phyloP scores from a whole-genome alignment of 2,797 vertebrate species.

The Vespertilio murinus region DNA sequence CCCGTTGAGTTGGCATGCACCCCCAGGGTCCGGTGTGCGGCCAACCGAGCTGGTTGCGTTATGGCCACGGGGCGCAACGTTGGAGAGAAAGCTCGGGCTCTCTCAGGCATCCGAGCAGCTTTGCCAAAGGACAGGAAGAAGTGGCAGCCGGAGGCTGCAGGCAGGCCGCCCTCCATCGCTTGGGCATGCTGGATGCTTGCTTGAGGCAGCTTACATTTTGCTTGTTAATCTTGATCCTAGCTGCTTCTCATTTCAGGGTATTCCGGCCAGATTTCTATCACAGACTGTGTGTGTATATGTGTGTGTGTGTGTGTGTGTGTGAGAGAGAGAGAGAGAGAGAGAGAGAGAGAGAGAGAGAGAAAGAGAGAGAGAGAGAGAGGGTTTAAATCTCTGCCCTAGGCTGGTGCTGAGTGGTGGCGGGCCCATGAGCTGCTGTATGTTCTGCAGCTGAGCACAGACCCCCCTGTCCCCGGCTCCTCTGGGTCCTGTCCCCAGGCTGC shows the following conservation, averaged over 20 bases:
- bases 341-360: neutral
- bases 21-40: neutral
- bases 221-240: neutral
- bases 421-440: neutral
- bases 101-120: neutral
- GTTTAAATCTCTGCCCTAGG: neutral
- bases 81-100: neutral
- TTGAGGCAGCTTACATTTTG: neutral
- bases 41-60: slow-evolving; percentile 28
- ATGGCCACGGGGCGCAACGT: neutral
- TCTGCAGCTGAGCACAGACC: neutral
- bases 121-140: slow-evolving; percentile 17
- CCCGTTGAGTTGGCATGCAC: slow-evolving; percentile 28
- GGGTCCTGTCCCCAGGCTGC: neutral
- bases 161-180: neutral
- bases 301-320: neutral
- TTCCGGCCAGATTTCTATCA: neutral
- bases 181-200: neutral
- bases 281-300: neutral
- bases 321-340: too few relatives aligned
- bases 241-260: neutral
- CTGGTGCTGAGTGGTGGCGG: neutral
- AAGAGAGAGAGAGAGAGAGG: neutral
- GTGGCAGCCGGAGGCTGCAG: slow-evolving; percentile 18
- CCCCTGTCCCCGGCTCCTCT: neutral